Percentiles rank a stretch among this genome's conserved stretches.
phyloP scores from a whole-genome alignment of 2,888 invertebrate species.

The Clitarchus hookeri region DNA sequence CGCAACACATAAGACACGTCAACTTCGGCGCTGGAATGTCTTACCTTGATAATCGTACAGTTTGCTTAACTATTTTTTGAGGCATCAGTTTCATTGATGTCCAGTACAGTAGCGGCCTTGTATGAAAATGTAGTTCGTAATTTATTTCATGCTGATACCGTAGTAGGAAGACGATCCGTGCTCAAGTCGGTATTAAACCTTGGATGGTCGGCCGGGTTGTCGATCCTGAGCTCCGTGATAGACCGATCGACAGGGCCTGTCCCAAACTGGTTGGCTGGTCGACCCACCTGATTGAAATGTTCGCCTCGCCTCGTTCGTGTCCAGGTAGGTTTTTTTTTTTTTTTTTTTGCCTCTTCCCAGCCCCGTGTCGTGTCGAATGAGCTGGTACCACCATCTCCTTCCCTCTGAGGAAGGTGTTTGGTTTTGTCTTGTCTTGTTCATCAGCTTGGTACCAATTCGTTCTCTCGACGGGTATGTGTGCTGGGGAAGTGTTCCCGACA shows the following conservation, averaged over 20 bases:
- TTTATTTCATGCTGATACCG: too few species aligned
- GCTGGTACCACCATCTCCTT: background rate
- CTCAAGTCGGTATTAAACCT: too few species aligned
- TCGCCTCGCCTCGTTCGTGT: background rate
- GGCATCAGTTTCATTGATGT: too few species aligned
- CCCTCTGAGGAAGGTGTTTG: background rate
- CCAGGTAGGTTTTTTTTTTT: background rate
- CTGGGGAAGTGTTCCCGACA: background rate
- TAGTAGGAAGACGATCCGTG: too few species aligned
- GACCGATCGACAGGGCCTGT: background rate
- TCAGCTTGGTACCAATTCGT: background rate
- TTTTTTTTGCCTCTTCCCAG: background rate
- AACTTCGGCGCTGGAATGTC: too few species aligned
- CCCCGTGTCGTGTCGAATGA: background rate
- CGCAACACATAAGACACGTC: too few species aligned
- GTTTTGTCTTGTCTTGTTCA: background rate
- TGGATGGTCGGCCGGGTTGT: too few species aligned
- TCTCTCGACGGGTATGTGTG: background rate
- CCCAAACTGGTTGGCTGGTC: slow-evolving; percentile 7
- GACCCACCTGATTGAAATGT: background rate
- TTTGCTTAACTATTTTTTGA: too few species aligned
- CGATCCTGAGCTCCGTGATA: background rate
- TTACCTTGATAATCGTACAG: too few species aligned
- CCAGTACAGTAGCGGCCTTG: too few species aligned
- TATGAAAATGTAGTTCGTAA: too few species aligned